A percentile compares a stretch with the other conserved stretches of the same genome.
phyloP scores from a whole-genome alignment of 1,140 invertebrate species.

The Acromyrmex charruanus region DNA sequence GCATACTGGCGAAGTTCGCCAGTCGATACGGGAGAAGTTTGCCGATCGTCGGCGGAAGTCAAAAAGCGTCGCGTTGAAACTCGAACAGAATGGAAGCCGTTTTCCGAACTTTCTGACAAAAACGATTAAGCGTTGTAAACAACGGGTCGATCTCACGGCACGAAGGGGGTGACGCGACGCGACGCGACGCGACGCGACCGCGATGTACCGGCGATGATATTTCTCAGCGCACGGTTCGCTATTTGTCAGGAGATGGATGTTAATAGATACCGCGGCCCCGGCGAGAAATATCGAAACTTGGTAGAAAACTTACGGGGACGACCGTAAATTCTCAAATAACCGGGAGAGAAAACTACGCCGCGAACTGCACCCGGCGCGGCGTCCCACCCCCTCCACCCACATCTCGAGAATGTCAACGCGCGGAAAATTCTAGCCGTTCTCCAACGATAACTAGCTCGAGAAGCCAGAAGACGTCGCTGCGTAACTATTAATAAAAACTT shows the following conservation, averaged over 20 bases:
- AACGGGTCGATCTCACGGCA: slow-evolving; percentile 46
- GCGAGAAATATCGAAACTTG: slow-evolving; percentile 64
- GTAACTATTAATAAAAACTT: slow-evolving; percentile 65
- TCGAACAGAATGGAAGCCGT: slow-evolving; percentile 53
- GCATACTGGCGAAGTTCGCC: slow-evolving; percentile 30
- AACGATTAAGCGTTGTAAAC: slow-evolving; percentile 63
- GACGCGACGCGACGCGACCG: slow-evolving; percentile 40
- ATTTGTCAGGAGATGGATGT: slow-evolving; percentile 62
- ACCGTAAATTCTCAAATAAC: slow-evolving; percentile 64
- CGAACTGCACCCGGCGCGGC: slow-evolving; percentile 36
- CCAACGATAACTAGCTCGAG: slow-evolving; percentile 48
- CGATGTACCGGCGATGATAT: slow-evolving; percentile 52
- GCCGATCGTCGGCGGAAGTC: slow-evolving; percentile 56
- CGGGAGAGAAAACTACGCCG: slow-evolving; percentile 48
- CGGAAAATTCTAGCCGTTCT: slow-evolving; percentile 52
- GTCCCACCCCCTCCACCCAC: not conserved
- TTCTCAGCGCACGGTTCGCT: slow-evolving; percentile 46
- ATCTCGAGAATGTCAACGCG: slow-evolving; percentile 55
- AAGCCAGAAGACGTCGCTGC: slow-evolving; percentile 30
- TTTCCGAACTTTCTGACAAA: slow-evolving; percentile 64
- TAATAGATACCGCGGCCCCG: slow-evolving; percentile 58
- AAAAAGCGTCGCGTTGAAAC: slow-evolving; percentile 54
- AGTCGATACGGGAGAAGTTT: slow-evolving; percentile 48
- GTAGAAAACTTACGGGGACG: slow-evolving; percentile 54
- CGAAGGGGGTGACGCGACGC: not conserved